These are phyloP conservation scores for Drosophila yakuba DNA, from an alignment of 1,140 invertebrate genomes.

Conservation along the genomic window DNA sequence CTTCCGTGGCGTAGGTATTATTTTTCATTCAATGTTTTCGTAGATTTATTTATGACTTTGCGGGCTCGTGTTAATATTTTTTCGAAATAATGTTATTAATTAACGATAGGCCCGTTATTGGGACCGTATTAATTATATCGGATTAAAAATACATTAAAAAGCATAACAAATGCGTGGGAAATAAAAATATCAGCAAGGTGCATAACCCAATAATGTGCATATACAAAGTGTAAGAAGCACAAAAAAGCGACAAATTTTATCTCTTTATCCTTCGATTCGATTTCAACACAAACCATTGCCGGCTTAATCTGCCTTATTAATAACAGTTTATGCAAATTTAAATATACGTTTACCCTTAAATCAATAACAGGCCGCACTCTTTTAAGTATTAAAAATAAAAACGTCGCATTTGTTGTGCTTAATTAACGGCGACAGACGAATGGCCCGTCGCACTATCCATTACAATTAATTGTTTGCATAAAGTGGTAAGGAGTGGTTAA, in stretches of 20 bases:
- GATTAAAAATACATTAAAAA: constrained; percentile 55
- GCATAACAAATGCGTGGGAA: constrained; percentile 27
- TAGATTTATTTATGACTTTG: constrained; percentile 74
- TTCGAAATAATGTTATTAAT: constrained; percentile 63
- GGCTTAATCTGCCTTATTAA: constrained; percentile 70
- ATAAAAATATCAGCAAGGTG: constrained; percentile 42
- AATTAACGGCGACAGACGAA: constrained; percentile 63
- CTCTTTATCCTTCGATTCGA: constrained; percentile 10
- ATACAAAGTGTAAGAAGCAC: constrained; percentile 6
- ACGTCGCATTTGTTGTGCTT: constrained; percentile 53
- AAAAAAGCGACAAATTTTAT: constrained; percentile 17
- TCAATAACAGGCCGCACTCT: constrained; percentile 49
- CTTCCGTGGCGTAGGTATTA: constrained; percentile 4
- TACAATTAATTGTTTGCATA: constrained; percentile 39
- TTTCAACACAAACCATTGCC: constrained; percentile 13
- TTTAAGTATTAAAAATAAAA: constrained; percentile 37
- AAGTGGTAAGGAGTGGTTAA: constrained; percentile 48
- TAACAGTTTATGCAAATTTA: constrained; percentile 78
- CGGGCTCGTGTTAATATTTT: constrained; percentile 59
- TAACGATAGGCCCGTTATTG: constrained; percentile 17
- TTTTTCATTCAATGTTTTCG: constrained; percentile 45
- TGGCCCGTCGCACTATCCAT: constrained; percentile 19
- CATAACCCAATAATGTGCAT: constrained; percentile 19
- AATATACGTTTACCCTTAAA: constrained; percentile 73
- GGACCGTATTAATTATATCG: constrained; percentile 53